A percentile compares a stretch with the other conserved stretches of the same genome.
Conservation (phyloP, 2,113 vertebrate genomes). For the Ptyas mucosa region DNA sequence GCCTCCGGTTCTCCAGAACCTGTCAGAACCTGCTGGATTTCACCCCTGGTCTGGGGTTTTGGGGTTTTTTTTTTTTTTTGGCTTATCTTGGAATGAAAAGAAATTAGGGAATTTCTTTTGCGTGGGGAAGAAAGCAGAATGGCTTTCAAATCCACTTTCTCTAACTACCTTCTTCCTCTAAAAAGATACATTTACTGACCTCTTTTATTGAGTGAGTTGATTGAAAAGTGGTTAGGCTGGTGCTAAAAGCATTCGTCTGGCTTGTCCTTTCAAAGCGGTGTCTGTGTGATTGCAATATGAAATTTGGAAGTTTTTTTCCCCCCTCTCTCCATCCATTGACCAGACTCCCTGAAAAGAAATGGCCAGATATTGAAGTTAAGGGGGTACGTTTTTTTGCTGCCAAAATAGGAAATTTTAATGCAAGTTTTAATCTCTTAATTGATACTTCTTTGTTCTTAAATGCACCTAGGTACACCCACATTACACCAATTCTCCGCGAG, state of each 20-base stretch:
- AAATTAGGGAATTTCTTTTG: conserved; percentile 26
- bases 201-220: conserved; percentile 5
- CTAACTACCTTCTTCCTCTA: conserved; percentile 9
- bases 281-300: background rate
- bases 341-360: background rate
- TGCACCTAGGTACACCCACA: no score
- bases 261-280: background rate
- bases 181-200: background rate
- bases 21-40: no score
- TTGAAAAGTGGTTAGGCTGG: conserved; percentile 7
- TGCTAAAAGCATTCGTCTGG: conserved; percentile 15
- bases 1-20: no score
- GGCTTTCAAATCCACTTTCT: conserved; percentile 41
- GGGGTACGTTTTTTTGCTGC: background rate
- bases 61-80: no score
- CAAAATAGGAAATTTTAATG: background rate
- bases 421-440: background rate
- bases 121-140: conserved; percentile 18
- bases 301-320: background rate
- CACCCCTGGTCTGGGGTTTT: background rate
- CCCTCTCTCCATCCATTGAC: no score
- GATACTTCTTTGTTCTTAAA: background rate
- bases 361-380: background rate
- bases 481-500: no score
- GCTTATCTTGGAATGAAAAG: background rate